Base-by-base conservation (phyloP, 2,797 vertebrate species). In the Melanotaenia pygmaea region DNA sequence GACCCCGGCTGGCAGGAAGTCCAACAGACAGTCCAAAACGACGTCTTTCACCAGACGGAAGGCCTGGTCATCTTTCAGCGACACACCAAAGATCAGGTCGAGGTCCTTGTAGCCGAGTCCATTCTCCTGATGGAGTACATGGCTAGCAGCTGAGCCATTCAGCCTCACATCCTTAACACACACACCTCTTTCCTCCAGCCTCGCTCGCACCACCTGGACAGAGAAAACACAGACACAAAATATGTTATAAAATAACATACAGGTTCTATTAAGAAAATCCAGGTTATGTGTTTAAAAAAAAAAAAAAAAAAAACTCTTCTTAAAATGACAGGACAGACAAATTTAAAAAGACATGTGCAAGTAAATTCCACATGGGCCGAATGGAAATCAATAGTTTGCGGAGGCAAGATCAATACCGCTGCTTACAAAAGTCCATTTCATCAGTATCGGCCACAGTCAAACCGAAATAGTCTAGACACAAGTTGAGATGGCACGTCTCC, bases 101-200 rank as follows among this genome's bases (percentile, higher is more conserved):
- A 99, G 93, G 88, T 99, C 98, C 87, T 99, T 97, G 87, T 98
- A 98, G 35, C 97, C 97, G 77, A 98, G 82, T 72, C 97, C 97
- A 0, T 96, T 97, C 85, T 98, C 97, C 47, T 98, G 96, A 66
- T 98, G 96, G 1, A 99, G 95, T 57, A 98, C 96, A 0, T 99
- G 95, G 66, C 97, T 99, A 26, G 98, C 98, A 0, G 98, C 97
- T 0, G 97, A 99, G 59, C 98, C 97, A 0, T 99, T 99, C 69
- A 99, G 72, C 65, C 97, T 90, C 22, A 99, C 97, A 0, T 97
- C 91, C 4, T 95, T 96, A 0, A 99, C 96, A 0, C 22, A 5
- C 6, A 99, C 91, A 0, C 97, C 97, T 50, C 93, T 92, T 77
- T 97, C 95, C 85, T 98, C 96, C 85, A 99, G 94, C 70, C 96